Percentiles rank a stretch among this genome's conserved stretches.
Evolutionary conservation across 2,888 invertebrate genomes (phyloP).

Genomic region (Trachelus iudaicus): DNA sequence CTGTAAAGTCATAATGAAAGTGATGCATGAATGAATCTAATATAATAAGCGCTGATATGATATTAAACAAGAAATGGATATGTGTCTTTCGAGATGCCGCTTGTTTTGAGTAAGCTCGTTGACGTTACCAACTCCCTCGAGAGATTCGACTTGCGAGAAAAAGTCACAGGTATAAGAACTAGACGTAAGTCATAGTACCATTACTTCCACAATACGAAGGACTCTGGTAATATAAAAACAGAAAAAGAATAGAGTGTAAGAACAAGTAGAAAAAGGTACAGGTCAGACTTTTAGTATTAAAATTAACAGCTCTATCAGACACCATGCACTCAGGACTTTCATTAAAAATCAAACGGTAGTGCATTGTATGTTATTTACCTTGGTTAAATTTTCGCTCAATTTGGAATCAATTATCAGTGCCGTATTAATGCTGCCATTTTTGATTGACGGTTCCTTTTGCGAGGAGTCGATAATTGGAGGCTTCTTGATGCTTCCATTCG

Average conservation of each 20-base stretch:
- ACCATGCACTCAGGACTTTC: background rate
- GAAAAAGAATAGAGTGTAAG: background rate
- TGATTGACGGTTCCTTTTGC: background rate
- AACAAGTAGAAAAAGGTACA: background rate
- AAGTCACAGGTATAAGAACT: background rate
- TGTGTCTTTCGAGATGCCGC: background rate
- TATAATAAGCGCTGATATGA: background rate
- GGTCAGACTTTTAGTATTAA: background rate
- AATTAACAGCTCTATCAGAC: background rate
- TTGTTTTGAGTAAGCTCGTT: background rate
- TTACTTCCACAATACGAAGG: background rate
- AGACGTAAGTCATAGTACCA: background rate
- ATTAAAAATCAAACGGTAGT: slow-evolving; percentile 37
- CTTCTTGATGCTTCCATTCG: slow-evolving; percentile 21
- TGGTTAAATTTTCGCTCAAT: slow-evolving; percentile 19
- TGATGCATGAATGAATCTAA: background rate
- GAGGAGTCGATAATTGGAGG: slow-evolving; percentile 5
- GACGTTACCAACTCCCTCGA: background rate
- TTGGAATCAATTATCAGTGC: slow-evolving; percentile 15
- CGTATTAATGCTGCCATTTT: background rate
- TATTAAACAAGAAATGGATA: background rate
- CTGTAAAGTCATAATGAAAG: background rate
- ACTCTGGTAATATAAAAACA: background rate
- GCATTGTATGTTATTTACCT: slow-evolving; percentile 33
- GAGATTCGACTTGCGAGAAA: background rate